Conservation (phyloP, 2,888 invertebrate genomes). For the Tineola bisselliella region DNA sequence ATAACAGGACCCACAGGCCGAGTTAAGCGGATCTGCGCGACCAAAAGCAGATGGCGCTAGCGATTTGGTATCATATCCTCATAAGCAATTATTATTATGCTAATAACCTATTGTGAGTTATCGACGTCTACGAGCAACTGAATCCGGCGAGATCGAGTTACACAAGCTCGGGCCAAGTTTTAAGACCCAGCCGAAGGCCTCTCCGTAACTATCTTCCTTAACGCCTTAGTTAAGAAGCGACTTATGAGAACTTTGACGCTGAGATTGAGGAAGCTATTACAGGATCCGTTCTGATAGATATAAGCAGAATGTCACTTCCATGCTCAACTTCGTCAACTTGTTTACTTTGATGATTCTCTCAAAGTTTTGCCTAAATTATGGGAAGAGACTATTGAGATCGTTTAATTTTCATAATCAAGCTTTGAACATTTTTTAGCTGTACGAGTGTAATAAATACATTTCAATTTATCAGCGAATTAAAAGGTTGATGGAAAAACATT, state of each 20-base stretch:
- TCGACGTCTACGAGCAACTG: conserved; percentile 34
- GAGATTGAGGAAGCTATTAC: conserved; percentile 67
- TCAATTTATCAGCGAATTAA: background rate
- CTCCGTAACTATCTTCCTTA: conserved; percentile 64
- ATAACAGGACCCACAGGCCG: background rate
- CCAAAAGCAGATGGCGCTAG: conserved; percentile 9
- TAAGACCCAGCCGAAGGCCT: conserved; percentile 62
- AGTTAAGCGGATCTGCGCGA: conserved; percentile 5
- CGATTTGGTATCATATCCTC: background rate
- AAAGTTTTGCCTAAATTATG: conserved; percentile 50
- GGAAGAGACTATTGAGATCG: conserved; percentile 25
- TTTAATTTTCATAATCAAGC: background rate
- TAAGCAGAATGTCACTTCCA: conserved; percentile 65
- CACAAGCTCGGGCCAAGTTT: conserved; percentile 60
- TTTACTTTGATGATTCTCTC: conserved; percentile 53
- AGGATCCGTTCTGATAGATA: conserved; percentile 59
- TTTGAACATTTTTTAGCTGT: too few relatives aligned
- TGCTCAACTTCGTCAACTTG: conserved; percentile 60
- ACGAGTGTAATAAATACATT: too few relatives aligned
- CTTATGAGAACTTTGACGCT: conserved; percentile 67
- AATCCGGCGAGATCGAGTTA: conserved; percentile 54
- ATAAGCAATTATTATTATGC: conserved; percentile 44
- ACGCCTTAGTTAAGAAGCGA: conserved; percentile 66
- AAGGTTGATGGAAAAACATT: conserved; percentile 21
- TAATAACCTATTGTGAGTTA: conserved; percentile 59